phyloP scores from a whole-genome alignment of 2,797 vertebrate genomes.

The Lepilemur ruficaudatus region DNA sequence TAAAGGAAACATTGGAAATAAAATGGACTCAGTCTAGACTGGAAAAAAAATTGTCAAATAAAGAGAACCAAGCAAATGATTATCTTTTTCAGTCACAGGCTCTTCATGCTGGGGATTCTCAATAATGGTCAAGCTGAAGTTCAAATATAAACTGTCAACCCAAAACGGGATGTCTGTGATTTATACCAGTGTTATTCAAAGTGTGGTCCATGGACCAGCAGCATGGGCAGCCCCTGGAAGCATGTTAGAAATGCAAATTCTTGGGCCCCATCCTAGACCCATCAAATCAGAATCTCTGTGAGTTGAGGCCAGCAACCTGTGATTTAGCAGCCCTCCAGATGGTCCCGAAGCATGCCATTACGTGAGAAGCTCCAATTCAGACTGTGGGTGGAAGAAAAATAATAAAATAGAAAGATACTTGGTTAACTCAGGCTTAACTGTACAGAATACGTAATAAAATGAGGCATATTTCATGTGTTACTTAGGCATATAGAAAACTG shows the following conservation, averaged over 20 bases:
- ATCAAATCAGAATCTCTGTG: not conserved
- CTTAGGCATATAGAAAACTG: not conserved
- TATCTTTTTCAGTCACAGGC: not conserved
- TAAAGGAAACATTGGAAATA: constrained; percentile 56
- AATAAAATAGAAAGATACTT: not conserved
- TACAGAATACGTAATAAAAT: constrained; percentile 32
- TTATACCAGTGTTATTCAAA: not conserved
- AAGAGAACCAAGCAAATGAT: constrained; percentile 33
- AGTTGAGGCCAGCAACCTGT: not conserved
- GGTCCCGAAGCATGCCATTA: not conserved
- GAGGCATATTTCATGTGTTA: not conserved
- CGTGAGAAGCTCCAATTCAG: not conserved
- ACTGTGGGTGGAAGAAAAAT: not conserved
- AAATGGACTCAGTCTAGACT: constrained; percentile 41
- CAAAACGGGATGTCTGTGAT: not conserved
- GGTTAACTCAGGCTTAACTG: not conserved
- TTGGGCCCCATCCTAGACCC: not conserved
- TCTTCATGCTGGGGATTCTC: not conserved
- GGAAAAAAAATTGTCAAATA: not conserved
- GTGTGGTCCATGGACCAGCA: not conserved
- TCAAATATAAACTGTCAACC: not conserved
- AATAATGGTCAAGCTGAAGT: constrained; percentile 13
- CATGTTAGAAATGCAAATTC: not conserved
- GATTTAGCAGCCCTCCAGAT: not conserved
- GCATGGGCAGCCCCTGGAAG: not conserved